Evolutionary conservation across 2,888 invertebrate genomes (phyloP).

Genomic region (Caenorhabditis sp.): DNA sequence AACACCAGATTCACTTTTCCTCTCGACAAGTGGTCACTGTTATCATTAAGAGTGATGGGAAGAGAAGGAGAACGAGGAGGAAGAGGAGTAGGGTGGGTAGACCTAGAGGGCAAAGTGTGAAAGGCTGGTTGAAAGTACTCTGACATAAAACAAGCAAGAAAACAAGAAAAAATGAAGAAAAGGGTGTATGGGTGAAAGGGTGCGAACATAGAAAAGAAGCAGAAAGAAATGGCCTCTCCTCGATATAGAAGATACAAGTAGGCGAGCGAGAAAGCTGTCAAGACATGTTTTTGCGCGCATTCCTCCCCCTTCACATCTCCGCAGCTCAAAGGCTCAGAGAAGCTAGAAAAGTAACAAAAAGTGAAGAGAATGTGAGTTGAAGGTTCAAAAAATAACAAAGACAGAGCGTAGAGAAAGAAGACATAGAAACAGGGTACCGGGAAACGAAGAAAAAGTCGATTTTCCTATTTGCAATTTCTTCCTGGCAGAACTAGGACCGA

Average conservation of each 20-base stretch:
- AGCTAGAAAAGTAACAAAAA: background rate
- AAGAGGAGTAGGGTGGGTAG: background rate
- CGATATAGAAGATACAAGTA: conserved; percentile 44
- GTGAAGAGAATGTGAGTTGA: too few species aligned
- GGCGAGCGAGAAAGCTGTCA: conserved; percentile 42
- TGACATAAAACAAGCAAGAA: background rate
- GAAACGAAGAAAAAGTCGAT: background rate
- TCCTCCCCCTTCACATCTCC: background rate
- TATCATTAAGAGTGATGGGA: conserved; percentile 29
- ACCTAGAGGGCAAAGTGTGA: conserved; percentile 32
- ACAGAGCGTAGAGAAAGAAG: too few species aligned
- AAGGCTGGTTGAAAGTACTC: background rate
- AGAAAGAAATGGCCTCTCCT: conserved; percentile 12
- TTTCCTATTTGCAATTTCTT: background rate
- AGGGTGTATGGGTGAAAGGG: conserved; percentile 6
- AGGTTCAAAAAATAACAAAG: too few species aligned
- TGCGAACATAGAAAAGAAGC: conserved; percentile 21
- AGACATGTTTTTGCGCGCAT: conserved; percentile 30
- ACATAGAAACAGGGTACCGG: too few species aligned
- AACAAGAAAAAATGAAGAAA: background rate
- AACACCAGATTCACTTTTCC: conserved; percentile 14
- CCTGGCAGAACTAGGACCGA: too few species aligned
- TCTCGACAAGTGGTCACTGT: conserved; percentile 57
- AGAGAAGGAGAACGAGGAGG: conserved; percentile 1
- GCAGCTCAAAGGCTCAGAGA: background rate